Percentiles rank a stretch among this genome's conserved stretches.
phyloP scores from a whole-genome alignment of 2,888 invertebrate species.

The Prosapia bicincta region DNA sequence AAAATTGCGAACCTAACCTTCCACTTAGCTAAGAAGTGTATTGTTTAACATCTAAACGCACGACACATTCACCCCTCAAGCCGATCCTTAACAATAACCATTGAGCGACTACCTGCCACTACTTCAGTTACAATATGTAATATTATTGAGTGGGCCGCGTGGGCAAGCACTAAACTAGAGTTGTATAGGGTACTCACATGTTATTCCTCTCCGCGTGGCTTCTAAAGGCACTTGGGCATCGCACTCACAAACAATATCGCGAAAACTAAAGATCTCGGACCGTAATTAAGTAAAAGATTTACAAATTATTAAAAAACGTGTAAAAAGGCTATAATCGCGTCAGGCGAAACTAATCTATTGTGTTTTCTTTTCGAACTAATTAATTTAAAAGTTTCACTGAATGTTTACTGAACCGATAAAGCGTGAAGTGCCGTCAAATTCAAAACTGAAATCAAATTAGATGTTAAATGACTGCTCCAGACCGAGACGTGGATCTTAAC shows the following conservation, averaged over 20 bases:
- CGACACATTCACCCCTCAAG: background rate
- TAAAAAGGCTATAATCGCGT: background rate
- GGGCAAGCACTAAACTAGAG: background rate
- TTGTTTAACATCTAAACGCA: background rate
- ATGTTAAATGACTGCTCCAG: conserved; percentile 11
- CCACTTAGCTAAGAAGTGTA: no score
- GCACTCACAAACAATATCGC: background rate
- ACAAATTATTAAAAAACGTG: background rate
- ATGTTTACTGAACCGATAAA: background rate
- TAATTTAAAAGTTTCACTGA: background rate
- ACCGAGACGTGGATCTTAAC: conserved; percentile 11
- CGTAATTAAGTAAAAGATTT: background rate
- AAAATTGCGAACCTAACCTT: no score
- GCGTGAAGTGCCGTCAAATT: background rate
- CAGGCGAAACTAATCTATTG: background rate
- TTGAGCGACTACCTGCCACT: background rate
- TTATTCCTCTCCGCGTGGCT: background rate
- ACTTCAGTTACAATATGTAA: background rate
- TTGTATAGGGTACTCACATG: background rate
- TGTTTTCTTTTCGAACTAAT: background rate
- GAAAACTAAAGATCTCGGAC: background rate
- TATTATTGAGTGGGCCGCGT: background rate
- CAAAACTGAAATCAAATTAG: background rate
- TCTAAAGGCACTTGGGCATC: background rate
- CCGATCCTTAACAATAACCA: background rate